A percentile compares a stretch with the other conserved stretches of the same genome.
These are phyloP conservation scores for Siderastrea siderea DNA, from an alignment of 92 coral and sea anemone genomes.

Conservation along the genomic window DNA sequence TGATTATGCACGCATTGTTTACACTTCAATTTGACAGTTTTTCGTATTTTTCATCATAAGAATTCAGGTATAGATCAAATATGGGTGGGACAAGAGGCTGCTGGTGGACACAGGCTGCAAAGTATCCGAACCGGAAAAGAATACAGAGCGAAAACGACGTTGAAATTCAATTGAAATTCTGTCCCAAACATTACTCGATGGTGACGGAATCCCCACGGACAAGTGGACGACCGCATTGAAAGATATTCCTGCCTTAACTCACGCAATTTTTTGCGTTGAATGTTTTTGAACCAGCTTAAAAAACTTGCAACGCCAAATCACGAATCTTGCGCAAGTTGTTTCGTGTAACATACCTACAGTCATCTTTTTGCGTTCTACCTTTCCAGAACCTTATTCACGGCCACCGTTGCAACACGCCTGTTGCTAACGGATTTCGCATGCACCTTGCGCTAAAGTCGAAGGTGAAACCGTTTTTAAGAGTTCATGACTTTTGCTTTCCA, in stretches of 20 bases:
- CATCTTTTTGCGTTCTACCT: too few relatives aligned
- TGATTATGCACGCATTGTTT: not conserved
- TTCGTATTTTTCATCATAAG: not conserved
- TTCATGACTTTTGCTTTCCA: too few relatives aligned
- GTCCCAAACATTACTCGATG: constrained; percentile 16
- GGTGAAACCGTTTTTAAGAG: too few relatives aligned
- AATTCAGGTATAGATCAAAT: not conserved
- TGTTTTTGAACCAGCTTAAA: too few relatives aligned
- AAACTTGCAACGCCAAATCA: too few relatives aligned
- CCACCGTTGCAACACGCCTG: too few relatives aligned
- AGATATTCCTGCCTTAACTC: constrained; percentile 41
- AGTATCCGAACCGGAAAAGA: not conserved
- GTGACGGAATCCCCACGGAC: constrained; percentile 2
- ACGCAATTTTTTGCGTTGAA: constrained; percentile 11
- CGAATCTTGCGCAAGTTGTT: too few relatives aligned
- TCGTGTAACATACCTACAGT: not conserved
- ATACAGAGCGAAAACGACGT: constrained; percentile 14
- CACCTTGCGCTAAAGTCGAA: too few relatives aligned
- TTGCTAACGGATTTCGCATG: too few relatives aligned
- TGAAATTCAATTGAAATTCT: not conserved
- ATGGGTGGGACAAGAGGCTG: constrained; percentile 25
- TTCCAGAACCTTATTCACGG: too few relatives aligned
- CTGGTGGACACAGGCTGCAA: constrained; percentile 22
- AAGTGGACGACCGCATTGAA: constrained; percentile 38
- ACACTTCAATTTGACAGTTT: constrained; percentile 26